Percentiles rank a stretch among this genome's conserved stretches.
Conservation (phyloP, 2,797 vertebrate species). For the Danio jaintianensis region DNA sequence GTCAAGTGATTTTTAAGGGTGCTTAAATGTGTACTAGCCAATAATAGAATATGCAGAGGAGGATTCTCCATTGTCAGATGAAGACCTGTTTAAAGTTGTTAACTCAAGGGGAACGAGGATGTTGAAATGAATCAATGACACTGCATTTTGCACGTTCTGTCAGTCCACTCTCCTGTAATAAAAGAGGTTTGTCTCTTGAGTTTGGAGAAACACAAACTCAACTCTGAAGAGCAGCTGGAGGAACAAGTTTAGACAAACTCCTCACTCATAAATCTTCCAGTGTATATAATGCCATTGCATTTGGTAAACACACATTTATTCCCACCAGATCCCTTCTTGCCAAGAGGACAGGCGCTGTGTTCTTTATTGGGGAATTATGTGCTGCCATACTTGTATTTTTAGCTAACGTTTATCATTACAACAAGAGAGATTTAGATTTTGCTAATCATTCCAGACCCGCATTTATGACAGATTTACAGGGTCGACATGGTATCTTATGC, state of each 20-base stretch:
- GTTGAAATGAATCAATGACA: conserved; percentile 22
- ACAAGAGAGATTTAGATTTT: not conserved
- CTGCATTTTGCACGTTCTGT: conserved; percentile 23
- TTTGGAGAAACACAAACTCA: conserved; percentile 23
- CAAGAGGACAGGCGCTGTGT: not conserved
- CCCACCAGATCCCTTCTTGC: not conserved
- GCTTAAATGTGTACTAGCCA: not conserved
- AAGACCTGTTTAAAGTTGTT: conserved; percentile 8
- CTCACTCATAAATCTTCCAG: conserved; percentile 29
- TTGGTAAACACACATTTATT: conserved; percentile 25
- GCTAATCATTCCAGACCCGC: not conserved
- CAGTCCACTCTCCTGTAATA: conserved; percentile 4
- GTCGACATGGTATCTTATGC: not conserved
- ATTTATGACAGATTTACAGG: not conserved
- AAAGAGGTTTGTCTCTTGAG: conserved; percentile 6
- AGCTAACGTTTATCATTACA: not conserved
- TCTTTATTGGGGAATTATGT: not conserved
- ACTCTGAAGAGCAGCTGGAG: conserved; percentile 23
- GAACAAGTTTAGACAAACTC: conserved; percentile 19
- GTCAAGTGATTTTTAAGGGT: not conserved
- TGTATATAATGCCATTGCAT: conserved; percentile 12
- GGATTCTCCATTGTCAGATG: conserved; percentile 3
- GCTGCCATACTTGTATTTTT: not conserved
- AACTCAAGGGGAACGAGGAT: not conserved
- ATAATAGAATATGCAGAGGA: not conserved